These are phyloP conservation scores for Proctacanthus coquilletti DNA, from an alignment of 1,140 invertebrate species.

Conservation along the genomic window DNA sequence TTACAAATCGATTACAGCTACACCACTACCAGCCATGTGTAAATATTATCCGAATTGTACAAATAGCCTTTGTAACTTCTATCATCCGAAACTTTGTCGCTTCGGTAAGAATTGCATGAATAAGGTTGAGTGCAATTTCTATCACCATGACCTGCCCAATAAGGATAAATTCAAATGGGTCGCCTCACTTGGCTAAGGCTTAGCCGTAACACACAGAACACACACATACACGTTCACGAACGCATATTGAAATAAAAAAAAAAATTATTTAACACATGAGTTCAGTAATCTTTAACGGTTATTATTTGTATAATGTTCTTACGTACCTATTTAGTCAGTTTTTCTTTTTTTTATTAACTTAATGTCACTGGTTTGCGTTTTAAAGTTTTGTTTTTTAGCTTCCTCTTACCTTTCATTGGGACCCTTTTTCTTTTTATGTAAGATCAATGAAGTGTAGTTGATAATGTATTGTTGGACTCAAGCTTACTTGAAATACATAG, in stretches of 20 bases:
- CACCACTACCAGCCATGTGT: conserved; percentile 34
- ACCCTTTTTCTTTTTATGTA: no score
- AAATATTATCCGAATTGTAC: conserved; percentile 44
- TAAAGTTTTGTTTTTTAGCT: no score
- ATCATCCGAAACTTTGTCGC: conserved; percentile 44
- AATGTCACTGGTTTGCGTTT: no score
- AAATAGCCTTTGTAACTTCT: conserved; percentile 41
- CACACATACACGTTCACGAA: neutral
- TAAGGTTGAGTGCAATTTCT: conserved; percentile 43
- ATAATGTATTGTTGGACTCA: no score
- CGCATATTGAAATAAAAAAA: neutral
- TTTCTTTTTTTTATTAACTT: no score
- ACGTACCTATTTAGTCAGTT: no score
- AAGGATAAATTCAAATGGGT: conserved; percentile 34
- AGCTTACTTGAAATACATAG: no score
- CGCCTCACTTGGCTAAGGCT: conserved; percentile 17
- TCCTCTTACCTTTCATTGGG: no score
- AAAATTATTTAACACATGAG: neutral
- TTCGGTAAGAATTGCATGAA: conserved; percentile 46
- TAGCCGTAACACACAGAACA: conserved; percentile 5
- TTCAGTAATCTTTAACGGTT: no score
- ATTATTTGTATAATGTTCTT: no score
- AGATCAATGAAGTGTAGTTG: no score
- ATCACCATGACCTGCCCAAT: conserved; percentile 35
- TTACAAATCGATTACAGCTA: conserved; percentile 36